phyloP scores from a whole-genome alignment of 2,797 vertebrate species.

The Pitangus sulphuratus region DNA sequence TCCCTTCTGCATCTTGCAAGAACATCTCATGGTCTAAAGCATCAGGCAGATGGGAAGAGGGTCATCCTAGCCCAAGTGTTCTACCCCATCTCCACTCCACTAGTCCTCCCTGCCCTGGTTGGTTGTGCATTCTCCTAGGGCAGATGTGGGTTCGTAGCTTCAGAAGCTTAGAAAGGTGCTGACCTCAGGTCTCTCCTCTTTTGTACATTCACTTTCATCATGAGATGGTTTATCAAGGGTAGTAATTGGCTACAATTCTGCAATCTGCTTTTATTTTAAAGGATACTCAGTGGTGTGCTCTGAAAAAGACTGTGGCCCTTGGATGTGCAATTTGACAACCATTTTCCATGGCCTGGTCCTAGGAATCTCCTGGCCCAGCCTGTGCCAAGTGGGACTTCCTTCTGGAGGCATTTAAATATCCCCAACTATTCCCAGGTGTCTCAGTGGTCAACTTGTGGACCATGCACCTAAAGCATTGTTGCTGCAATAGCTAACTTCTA shows the following conservation, averaged over 20 bases:
- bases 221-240: not conserved
- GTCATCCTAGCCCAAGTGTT: not conserved
- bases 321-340: not conserved
- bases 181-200: not conserved
- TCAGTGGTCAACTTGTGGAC: not conserved
- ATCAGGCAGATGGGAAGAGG: not conserved
- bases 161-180: not conserved
- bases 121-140: not conserved
- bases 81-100: not conserved
- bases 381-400: not conserved
- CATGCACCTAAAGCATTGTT: not conserved
- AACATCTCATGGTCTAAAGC: not conserved
- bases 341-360: not conserved
- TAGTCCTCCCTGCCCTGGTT: fast-evolving
- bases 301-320: not conserved
- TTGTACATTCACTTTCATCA: not conserved
- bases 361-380: not conserved
- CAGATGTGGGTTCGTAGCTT: not conserved
- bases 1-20: not conserved
- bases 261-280: not conserved
- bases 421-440: not conserved
- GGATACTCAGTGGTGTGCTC: not conserved
- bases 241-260: not conserved
- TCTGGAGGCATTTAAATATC: not conserved
- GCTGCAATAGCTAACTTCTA: not conserved